These are phyloP conservation scores for Atrichornis clamosus DNA, from an alignment of 2,113 vertebrate genomes.

Conservation along the genomic window DNA sequence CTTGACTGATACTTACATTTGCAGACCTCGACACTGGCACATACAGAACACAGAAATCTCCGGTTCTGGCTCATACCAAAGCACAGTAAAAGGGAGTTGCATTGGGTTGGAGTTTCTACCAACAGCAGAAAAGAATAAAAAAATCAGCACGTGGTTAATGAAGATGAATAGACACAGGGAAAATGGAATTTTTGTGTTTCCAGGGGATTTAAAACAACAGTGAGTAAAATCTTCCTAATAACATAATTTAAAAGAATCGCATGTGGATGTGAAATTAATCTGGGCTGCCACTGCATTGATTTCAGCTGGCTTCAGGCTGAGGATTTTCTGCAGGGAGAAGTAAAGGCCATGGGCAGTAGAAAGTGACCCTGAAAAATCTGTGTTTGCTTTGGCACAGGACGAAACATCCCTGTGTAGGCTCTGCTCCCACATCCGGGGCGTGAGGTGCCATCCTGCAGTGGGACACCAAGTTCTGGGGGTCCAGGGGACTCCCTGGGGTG, in stretches of 20 bases:
- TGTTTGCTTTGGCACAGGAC: rapidly evolving
- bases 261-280: background rate
- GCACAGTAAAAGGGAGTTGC: background rate
- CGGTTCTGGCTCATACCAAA: background rate
- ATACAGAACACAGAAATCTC: background rate
- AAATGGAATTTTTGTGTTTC: constrained; percentile 42
- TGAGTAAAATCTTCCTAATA: constrained; percentile 21
- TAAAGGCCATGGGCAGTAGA: background rate
- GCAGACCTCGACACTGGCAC: background rate
- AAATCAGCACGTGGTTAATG: constrained; percentile 24
- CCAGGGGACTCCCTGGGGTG: background rate
- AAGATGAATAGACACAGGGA: constrained; percentile 14
- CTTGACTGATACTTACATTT: background rate
- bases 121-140: constrained; percentile 6
- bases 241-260: constrained; percentile 26
- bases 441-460: background rate
- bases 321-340: background rate
- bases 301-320: background rate
- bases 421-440: background rate
- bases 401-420: background rate
- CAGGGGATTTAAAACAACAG: constrained; percentile 31
- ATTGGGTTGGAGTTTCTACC: background rate
- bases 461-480: background rate
- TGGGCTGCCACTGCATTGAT: background rate
- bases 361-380: background rate